Evolutionary conservation across 92 coral and sea anemone species (phyloP).

Genomic region (Zoanthus sociatus): DNA sequence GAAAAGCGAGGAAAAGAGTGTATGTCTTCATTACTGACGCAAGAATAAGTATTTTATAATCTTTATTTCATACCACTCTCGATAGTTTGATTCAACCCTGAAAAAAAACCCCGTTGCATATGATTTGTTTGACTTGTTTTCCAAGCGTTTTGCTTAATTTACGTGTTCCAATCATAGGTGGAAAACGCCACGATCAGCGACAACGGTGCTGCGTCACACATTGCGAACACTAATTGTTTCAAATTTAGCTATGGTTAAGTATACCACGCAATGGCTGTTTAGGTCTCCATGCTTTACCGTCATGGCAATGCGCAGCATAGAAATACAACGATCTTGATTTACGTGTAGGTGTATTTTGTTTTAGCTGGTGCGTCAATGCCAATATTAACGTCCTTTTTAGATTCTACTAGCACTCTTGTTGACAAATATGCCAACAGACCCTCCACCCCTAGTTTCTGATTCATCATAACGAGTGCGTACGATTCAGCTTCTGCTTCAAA

Average conservation of each 20-base stretch:
- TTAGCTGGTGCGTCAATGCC: conserved; percentile 89
- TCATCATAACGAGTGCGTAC: conserved; percentile 42
- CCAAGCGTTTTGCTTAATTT: background rate
- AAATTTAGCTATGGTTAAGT: too few species aligned
- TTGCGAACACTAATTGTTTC: too few species aligned
- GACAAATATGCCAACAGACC: conserved; percentile 59
- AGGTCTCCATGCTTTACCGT: background rate
- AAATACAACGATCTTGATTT: background rate
- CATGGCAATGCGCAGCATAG: too few species aligned
- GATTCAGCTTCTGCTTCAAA: conserved; percentile 58
- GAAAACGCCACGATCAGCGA: background rate
- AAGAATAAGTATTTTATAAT: too few species aligned
- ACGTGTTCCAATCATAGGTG: background rate
- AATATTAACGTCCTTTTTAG: conserved; percentile 69
- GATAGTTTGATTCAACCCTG: too few species aligned
- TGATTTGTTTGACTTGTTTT: background rate
- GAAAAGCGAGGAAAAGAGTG: too few species aligned
- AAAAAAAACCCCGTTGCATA: background rate
- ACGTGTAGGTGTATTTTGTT: conserved; percentile 82
- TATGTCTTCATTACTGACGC: too few species aligned
- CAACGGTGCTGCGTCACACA: too few species aligned
- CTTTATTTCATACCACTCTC: too few species aligned
- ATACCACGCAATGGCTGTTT: too few species aligned
- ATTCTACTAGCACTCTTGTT: conserved; percentile 55
- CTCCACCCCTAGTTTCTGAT: conserved; percentile 54